Base-by-base conservation (phyloP, 2,797 vertebrate genomes). In the Molothrus aeneus region DNA sequence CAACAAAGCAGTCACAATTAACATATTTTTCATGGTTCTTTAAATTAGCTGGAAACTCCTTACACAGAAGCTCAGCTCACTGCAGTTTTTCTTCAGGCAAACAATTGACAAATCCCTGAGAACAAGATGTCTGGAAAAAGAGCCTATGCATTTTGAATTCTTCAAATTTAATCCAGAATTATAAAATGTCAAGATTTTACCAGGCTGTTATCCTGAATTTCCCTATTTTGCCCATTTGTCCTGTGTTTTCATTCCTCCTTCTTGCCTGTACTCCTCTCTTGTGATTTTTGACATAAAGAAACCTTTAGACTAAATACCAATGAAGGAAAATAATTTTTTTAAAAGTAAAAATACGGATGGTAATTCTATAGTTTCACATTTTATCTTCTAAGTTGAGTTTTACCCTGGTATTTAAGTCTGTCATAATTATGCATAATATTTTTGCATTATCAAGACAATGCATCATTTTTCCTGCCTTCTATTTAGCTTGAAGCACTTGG, bases 121-220 rank as follows among this genome's bases (percentile, higher is more conserved):
- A 95, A 92, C 28, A 80, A 74, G 34, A 51, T 84, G n/a, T 51
- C 66, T 92, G 59, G 50, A 83, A 79, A 74, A 90, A 61, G 32
- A 89, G 43, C 71, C 21, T 95, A 53, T 93, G 86, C 93, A 92
- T 93, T 97, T 92, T 94, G 85, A 96, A 91, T 91, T 93, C 96
- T 94, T 97, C 81, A 86, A 32, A 86, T 75, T 74, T 74, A 90
- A 56, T 91, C 72, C n/a, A 85, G 93, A 94, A 88, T 74, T 92
- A 28, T 21, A 54, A 63, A 94, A 80, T 91, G 88, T 17, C 57
- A 92, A 70, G n/a, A n/a, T 92, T 59, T 88, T 80, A 84, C 43
- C n/a, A 40, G 60, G 18, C 57, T 88, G 18, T 45, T 61, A 45
- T 63, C 29, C 24, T 68, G 34, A 32, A 9, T 94, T 69, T 68